A percentile compares a stretch with the other conserved stretches of the same genome.
These are phyloP conservation scores for Ichneumoninae sp. DNA, from an alignment of 2,888 invertebrate species.

Conservation along the genomic window DNA sequence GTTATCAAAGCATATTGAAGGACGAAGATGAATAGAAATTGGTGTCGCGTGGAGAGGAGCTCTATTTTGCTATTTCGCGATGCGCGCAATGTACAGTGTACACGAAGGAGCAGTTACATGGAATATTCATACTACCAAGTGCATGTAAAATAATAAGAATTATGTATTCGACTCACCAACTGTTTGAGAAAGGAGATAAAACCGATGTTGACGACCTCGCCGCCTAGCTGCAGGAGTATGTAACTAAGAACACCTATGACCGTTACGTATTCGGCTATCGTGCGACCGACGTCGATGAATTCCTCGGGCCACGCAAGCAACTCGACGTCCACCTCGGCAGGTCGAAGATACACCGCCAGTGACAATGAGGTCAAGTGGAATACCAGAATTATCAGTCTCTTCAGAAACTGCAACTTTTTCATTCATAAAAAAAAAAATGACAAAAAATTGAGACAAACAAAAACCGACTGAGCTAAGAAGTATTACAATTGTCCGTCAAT, in stretches of 20 bases:
- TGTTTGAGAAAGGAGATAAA: conserved; percentile 95
- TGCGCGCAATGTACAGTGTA: neutral
- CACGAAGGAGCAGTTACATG: neutral
- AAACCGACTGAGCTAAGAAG: neutral
- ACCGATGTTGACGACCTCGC: conserved; percentile 98
- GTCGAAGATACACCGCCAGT: conserved; percentile 96
- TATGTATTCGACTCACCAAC: conserved; percentile 87
- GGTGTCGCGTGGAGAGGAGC: neutral
- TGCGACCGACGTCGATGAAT: conserved; percentile 84
- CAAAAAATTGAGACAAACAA: neutral
- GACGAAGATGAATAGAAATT: neutral
- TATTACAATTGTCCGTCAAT: neutral
- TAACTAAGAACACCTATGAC: conserved; percentile 94
- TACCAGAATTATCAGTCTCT: conserved; percentile 94
- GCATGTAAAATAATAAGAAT: neutral
- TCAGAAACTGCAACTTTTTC: conserved; percentile 94
- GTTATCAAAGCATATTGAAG: neutral
- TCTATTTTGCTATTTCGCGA: neutral
- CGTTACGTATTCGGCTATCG: conserved; percentile 90
- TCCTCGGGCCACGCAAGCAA: conserved; percentile 86
- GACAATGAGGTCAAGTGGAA: conserved; percentile 95
- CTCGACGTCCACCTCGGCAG: conserved; percentile 87
- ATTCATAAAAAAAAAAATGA: conserved; percentile 12
- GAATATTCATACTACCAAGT: conserved; percentile 12
- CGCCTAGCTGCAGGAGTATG: conserved; percentile 95